These are phyloP conservation scores for Hyalella azteca DNA, from an alignment of 2,888 invertebrate genomes.

Conservation along the genomic window DNA sequence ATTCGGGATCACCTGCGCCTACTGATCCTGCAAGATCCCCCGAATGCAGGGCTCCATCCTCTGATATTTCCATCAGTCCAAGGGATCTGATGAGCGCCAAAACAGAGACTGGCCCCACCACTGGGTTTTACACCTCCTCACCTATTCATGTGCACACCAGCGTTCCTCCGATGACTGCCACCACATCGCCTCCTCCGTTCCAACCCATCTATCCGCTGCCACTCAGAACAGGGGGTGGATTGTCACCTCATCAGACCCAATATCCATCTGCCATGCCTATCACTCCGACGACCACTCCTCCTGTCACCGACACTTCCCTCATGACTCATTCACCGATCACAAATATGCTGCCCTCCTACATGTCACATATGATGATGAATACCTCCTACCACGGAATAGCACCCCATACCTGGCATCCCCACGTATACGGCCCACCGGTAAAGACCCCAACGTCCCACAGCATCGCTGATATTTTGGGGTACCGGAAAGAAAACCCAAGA, in stretches of 20 bases:
- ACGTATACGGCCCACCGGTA: slow-evolving; percentile 83
- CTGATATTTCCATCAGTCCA: not conserved
- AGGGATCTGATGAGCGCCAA: slow-evolving; percentile 20
- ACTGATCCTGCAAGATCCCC: not conserved
- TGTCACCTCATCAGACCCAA: not conserved
- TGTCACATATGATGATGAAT: slow-evolving; percentile 42
- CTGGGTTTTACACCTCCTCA: slow-evolving; percentile 5
- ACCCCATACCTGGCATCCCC: slow-evolving; percentile 79
- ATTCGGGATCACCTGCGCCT: not conserved
- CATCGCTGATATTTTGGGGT: slow-evolving; percentile 85
- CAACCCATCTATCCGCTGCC: slow-evolving; percentile 3
- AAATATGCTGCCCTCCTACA: slow-evolving; percentile 38
- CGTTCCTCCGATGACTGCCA: slow-evolving; percentile 30
- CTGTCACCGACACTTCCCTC: not conserved
- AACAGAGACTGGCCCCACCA: not conserved
- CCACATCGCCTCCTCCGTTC: not conserved
- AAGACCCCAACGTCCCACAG: slow-evolving; percentile 83
- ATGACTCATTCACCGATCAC: not conserved
- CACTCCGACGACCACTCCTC: slow-evolving; percentile 36
- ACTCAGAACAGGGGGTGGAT: not conserved
- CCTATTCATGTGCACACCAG: not conserved
- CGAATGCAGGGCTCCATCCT: not conserved
- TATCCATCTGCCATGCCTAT: slow-evolving; percentile 18
- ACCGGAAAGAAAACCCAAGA: slow-evolving; percentile 63
- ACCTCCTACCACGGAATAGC: slow-evolving; percentile 46